Conservation (phyloP, 2,888 invertebrate species). For the Hirtodrosophila trivittata region DNA sequence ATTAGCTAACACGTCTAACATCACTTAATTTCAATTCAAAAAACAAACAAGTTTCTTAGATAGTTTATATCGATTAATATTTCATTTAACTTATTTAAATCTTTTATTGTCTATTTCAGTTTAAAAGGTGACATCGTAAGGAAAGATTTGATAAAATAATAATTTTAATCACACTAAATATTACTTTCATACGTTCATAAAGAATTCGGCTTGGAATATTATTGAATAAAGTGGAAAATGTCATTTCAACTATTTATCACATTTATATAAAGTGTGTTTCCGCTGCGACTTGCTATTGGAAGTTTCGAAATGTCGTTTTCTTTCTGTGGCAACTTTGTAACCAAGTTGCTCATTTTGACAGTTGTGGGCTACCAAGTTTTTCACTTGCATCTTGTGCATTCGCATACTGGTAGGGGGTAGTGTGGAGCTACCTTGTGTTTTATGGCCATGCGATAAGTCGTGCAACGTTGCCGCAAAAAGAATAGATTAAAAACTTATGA, state of each 20-base stretch:
- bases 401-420: conserved; percentile 13
- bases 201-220: no score
- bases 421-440: conserved; percentile 9
- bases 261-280: conserved; percentile 23
- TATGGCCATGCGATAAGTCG: conserved; percentile 17
- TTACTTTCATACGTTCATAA: no score
- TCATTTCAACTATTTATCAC: no score
- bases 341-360: conserved; percentile 42
- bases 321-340: conserved; percentile 48
- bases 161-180: no score
- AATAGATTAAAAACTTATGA: conserved; percentile 49
- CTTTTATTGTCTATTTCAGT: no score
- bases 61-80: no score
- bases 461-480: conserved; percentile 20
- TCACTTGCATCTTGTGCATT: conserved; percentile 35
- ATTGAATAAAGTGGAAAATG: no score
- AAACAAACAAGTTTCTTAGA: no score
- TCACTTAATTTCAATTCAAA: no score
- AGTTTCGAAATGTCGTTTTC: conserved; percentile 8
- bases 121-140: no score
- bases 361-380: conserved; percentile 46
- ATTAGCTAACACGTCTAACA: neutral
- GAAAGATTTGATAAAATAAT: no score
- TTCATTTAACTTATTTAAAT: no score
- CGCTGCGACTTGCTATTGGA: neutral